These are phyloP conservation scores for Zelleria hepariella DNA, from an alignment of 2,888 invertebrate species.

Conservation along the genomic window DNA sequence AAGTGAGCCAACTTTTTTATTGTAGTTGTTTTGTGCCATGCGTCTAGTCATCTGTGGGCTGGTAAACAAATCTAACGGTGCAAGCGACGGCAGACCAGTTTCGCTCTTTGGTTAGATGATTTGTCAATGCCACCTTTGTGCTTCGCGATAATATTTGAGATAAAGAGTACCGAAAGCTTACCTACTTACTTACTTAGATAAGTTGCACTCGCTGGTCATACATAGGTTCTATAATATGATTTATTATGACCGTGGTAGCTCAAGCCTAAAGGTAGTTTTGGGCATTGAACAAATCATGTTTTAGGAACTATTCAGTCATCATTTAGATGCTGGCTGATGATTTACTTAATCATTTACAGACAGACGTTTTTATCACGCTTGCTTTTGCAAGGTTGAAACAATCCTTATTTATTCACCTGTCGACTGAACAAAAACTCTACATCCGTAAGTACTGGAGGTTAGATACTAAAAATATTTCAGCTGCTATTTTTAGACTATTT, in stretches of 20 bases:
- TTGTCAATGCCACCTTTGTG: slow-evolving; percentile 9
- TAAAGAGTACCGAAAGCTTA: no score
- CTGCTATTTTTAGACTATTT: no score
- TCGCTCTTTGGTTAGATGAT: slow-evolving; percentile 8
- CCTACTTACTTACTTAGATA: neutral
- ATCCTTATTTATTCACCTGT: neutral
- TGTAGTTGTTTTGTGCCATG: neutral
- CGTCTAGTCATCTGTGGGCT: neutral
- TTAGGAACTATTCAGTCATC: no score
- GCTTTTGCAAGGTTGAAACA: neutral
- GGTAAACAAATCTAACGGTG: slow-evolving; percentile 10
- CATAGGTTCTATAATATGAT: no score
- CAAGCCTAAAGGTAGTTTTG: no score
- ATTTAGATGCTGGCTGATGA: neutral
- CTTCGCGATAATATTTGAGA: neutral
- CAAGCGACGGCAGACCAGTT: slow-evolving; percentile 9
- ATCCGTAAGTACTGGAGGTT: neutral
- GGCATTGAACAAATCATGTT: no score
- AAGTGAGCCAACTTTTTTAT: neutral
- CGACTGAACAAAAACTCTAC: neutral
- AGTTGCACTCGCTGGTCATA: neutral
- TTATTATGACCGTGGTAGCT: neutral
- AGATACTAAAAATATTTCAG: neutral
- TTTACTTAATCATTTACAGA: neutral
- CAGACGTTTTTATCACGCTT: neutral